phyloP scores from a whole-genome alignment of 2,888 invertebrate species.

The Zelleria hepariella region DNA sequence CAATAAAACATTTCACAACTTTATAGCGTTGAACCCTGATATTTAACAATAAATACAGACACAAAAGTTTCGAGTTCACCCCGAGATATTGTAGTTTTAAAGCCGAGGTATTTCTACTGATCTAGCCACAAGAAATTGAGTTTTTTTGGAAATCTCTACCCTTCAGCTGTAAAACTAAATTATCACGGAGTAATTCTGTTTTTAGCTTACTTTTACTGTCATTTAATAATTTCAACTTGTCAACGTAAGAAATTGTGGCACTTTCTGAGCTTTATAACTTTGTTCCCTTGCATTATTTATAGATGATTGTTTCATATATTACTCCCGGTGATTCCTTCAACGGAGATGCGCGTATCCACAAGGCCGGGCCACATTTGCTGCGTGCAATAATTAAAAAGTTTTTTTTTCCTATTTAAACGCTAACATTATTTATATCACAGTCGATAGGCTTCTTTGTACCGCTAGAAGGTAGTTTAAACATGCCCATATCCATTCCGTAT shows the following conservation, averaged over 20 bases:
- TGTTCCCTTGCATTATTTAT: not conserved
- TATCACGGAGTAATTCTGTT: too few species aligned
- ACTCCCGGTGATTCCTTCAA: slow-evolving; percentile 75
- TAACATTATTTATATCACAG: slow-evolving; percentile 52
- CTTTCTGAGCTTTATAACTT: slow-evolving; percentile 2
- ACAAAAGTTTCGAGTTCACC: not conserved
- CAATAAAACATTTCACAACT: not conserved
- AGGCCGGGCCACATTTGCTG: slow-evolving; percentile 72
- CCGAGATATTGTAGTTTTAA: too few species aligned
- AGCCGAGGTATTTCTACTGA: too few species aligned
- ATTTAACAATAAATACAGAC: not conserved
- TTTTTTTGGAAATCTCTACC: too few species aligned
- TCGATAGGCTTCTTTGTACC: slow-evolving; percentile 51
- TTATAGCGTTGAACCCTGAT: not conserved
- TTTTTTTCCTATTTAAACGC: slow-evolving; percentile 23
- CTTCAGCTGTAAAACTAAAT: too few species aligned
- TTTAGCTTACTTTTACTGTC: not conserved
- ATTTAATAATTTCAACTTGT: not conserved
- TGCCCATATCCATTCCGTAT: slow-evolving; percentile 69
- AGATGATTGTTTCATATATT: slow-evolving; percentile 56
- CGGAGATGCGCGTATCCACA: slow-evolving; percentile 74
- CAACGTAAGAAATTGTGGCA: slow-evolving; percentile 1
- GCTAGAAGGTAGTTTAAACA: slow-evolving; percentile 58
- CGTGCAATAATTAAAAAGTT: slow-evolving; percentile 60
- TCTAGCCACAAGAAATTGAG: too few species aligned